Conservation (phyloP, 1,140 invertebrate species). For the Ditylenchus dipsaci region DNA sequence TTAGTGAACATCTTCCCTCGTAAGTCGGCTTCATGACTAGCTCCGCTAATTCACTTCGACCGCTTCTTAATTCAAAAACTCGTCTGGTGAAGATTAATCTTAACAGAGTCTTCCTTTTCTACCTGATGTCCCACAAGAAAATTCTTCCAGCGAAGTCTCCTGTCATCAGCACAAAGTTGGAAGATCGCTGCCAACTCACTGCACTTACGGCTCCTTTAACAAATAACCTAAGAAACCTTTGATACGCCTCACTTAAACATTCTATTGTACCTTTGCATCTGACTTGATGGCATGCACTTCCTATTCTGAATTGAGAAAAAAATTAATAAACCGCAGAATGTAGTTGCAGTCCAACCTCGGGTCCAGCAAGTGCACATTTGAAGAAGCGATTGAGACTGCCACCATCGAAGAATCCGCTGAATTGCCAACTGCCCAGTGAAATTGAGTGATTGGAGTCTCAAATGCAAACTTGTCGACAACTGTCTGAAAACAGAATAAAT, state of each 20-base stretch:
- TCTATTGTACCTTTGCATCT: not conserved
- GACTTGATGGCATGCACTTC: not conserved
- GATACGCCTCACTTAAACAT: too few species aligned
- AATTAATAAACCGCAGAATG: not conserved
- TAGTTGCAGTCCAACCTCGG: not conserved
- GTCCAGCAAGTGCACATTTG: not conserved
- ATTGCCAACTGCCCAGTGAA: not conserved
- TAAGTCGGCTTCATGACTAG: not conserved
- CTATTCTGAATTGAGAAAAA: slow-evolving; percentile 1
- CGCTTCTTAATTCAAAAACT: too few species aligned
- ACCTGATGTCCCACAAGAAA: not conserved
- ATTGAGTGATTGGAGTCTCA: not conserved
- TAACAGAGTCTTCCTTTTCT: not conserved
- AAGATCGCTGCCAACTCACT: not conserved
- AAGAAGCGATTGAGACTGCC: not conserved
- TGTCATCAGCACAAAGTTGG: not conserved
- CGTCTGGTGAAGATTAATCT: too few species aligned
- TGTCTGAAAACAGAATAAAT: too few species aligned
- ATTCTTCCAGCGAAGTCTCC: not conserved
- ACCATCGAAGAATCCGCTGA: not conserved
- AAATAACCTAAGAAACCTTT: too few species aligned
- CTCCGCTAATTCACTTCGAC: not conserved
- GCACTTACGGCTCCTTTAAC: not conserved
- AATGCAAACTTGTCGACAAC: not conserved
- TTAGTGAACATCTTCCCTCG: not conserved